Conservation (phyloP, 2,888 invertebrate genomes). For the Lasioglossum morio region DNA sequence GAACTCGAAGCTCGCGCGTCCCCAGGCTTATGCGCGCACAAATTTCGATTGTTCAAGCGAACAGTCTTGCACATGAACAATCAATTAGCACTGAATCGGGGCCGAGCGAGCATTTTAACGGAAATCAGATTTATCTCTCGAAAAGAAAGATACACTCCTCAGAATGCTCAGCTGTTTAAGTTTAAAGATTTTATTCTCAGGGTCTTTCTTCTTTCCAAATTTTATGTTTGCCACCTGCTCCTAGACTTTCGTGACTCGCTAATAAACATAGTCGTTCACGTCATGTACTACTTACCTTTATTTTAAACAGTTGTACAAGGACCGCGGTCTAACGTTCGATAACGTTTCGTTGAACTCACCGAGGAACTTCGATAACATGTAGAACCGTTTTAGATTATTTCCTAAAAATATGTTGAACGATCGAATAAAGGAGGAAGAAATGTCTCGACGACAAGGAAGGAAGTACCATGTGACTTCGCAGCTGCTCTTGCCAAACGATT, state of each 20-base stretch:
- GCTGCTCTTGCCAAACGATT: constrained; percentile 66
- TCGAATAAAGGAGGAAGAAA: background rate
- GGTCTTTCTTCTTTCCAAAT: background rate
- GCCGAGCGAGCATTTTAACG: background rate
- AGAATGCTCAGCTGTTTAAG: too few relatives aligned
- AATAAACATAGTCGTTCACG: background rate
- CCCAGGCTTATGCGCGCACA: background rate
- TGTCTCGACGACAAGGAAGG: constrained; percentile 28
- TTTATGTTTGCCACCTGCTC: background rate
- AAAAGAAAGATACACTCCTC: background rate
- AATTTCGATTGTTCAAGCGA: background rate
- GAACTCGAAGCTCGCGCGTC: background rate
- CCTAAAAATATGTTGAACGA: background rate
- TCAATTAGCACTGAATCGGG: background rate
- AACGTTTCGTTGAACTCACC: background rate
- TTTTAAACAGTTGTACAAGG: background rate
- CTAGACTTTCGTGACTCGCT: background rate
- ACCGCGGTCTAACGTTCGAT: background rate
- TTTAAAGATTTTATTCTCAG: too few relatives aligned
- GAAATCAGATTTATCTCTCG: background rate
- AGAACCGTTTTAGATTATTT: background rate
- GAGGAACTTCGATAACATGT: background rate
- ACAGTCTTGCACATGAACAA: constrained; percentile 11
- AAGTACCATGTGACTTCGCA: constrained; percentile 43
- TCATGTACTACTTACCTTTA: background rate